A percentile compares a stretch with the other conserved stretches of the same genome.
Conservation (phyloP, 2,888 invertebrate genomes). For the Lamproptera curius region DNA sequence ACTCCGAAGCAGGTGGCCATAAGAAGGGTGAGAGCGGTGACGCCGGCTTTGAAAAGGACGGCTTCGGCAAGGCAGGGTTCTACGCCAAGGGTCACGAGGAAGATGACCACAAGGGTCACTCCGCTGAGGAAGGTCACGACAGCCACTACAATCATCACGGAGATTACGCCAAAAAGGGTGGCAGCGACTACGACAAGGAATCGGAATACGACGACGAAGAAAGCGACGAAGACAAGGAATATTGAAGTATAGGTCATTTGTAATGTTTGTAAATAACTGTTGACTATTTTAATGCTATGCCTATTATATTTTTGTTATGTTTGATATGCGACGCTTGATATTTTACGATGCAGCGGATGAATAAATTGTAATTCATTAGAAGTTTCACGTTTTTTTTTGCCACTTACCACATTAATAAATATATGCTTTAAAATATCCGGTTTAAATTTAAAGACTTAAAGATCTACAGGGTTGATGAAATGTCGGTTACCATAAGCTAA, state of each 20-base stretch:
- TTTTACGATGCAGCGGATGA: constrained; percentile 49
- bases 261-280: constrained; percentile 47
- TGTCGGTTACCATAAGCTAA: no score
- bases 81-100: constrained; percentile 77
- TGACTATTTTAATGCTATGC: constrained; percentile 41
- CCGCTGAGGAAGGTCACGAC: constrained; percentile 76
- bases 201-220: constrained; percentile 62
- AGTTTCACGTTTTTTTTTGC: no score
- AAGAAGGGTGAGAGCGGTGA: constrained; percentile 77
- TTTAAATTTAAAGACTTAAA: no score
- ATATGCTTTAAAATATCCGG: no score
- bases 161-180: constrained; percentile 76
- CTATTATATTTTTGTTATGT: constrained; percentile 67
- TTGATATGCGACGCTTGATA: constrained; percentile 49
- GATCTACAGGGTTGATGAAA: no score
- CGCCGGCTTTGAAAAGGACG: constrained; percentile 69
- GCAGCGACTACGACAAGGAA: constrained; percentile 62
- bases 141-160: constrained; percentile 73
- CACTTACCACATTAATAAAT: no score
- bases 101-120: constrained; percentile 73
- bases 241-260: constrained; percentile 27
- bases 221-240: constrained; percentile 38
- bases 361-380: constrained; percentile 35
- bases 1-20: constrained; percentile 73
- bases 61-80: constrained; percentile 76